Evolutionary conservation across 2,797 vertebrate genomes (phyloP), one percentile per base, ranked within the genome.

Genomic region (Anabas testudineus): DNA sequence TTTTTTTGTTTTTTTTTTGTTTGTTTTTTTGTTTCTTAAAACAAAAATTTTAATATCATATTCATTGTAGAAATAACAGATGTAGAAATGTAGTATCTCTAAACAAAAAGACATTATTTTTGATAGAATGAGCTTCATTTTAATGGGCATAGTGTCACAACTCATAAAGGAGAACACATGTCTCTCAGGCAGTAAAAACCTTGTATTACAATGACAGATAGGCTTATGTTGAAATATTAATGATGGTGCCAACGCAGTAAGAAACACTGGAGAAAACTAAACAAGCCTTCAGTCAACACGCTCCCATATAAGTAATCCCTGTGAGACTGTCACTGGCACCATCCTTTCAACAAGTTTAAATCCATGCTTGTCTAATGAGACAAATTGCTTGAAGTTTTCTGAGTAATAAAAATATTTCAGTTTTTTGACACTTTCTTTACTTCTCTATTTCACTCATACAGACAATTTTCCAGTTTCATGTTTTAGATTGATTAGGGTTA

Each of bases 321-420:
- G 8, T 42, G 75, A 82, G 80, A 76, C 75, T 10, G 41, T 62
- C 67, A 14, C 43, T 61, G 48, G 62, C 77, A 83, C 66, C 60
- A 47, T 57, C 71, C 71, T 65, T 68, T 86, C 74, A 76, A 46
- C 78, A 74, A 66, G 32, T 80, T 75, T 77, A 79, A 74, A 83
- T 77, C 64, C 78, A 66, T 69, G 43, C 64, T 68, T 58, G 71
- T 76, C 72, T 83, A 84, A 86, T 81, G 69, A 83, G 67, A 86
- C 73, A 81, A 81, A 83, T 62, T 63, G 67, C 39, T 63, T 48
- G 19, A 66, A 36, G 66, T 76, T 77, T 68, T 71, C 16, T 2
- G 10, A 67, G 51, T 56, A 43, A 73, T 67, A 45, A 76, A 74
- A 77, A 72, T 52, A 68, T 61, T 58, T 45, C 22, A 41, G 32